Evolutionary conservation across 2,797 vertebrate species (phyloP).

Genomic region (Notoglanidium macrostoma): DNA sequence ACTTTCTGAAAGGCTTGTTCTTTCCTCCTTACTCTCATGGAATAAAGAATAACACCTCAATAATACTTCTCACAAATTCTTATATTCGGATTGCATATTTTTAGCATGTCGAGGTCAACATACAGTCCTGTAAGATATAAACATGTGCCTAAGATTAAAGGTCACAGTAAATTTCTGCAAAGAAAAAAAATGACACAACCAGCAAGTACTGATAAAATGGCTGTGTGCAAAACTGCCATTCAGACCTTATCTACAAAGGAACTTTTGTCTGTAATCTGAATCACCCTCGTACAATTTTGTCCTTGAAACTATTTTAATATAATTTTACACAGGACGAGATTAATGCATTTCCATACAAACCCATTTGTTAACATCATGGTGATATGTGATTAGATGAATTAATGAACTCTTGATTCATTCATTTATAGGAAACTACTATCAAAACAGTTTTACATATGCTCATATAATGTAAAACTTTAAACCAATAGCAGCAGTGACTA

Average conservation of each 20-base stretch:
- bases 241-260: neutral
- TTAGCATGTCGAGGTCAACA: neutral
- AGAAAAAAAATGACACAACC: neutral
- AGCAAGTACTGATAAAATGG: neutral
- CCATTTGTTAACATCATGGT: neutral
- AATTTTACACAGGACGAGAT: neutral
- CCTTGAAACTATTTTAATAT: neutral
- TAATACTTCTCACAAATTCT: neutral
- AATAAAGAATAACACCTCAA: neutral
- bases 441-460: neutral
- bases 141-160: neutral
- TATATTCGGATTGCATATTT: neutral
- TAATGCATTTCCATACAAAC: neutral
- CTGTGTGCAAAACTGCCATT: neutral
- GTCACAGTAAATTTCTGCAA: neutral
- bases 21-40: neutral
- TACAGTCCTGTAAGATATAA: neutral
- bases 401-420: neutral
- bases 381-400: neutral
- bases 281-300: neutral
- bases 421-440: neutral
- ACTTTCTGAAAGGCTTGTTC: neutral
- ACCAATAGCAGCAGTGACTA: neutral
- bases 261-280: neutral
- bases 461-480: neutral